These are phyloP conservation scores for Orientallactaga bullata DNA, from an alignment of 2,113 vertebrate species.

Conservation along the genomic window DNA sequence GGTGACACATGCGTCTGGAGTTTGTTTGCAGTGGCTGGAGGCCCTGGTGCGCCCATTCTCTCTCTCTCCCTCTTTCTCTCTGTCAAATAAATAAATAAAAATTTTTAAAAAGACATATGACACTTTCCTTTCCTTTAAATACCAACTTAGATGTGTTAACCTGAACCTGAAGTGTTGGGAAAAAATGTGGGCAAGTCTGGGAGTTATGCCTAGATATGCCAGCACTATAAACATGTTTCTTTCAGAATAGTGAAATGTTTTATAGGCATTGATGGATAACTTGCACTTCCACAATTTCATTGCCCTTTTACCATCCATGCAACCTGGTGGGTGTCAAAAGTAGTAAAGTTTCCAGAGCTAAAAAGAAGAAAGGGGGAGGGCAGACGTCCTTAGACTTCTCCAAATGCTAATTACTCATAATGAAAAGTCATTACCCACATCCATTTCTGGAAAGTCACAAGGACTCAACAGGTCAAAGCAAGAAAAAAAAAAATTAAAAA, in stretches of 20 bases:
- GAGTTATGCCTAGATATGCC: background rate
- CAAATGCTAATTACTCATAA: constrained; percentile 70
- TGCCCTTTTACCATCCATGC: background rate
- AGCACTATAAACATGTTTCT: constrained; percentile 13
- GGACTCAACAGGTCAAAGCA: constrained; percentile 19
- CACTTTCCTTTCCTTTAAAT: background rate
- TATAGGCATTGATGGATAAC: background rate
- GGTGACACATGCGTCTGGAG: no score
- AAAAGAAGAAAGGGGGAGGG: background rate
- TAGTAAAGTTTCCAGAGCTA: constrained; percentile 29
- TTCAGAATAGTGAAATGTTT: constrained; percentile 4
- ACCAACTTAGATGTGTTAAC: background rate
- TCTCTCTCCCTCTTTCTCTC: no score
- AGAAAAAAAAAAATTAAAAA: background rate
- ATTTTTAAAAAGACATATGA: no score
- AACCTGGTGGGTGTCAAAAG: constrained; percentile 29
- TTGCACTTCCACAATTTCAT: constrained; percentile 29
- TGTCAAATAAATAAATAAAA: no score
- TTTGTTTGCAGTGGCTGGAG: no score
- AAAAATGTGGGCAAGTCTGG: background rate
- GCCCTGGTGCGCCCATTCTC: no score
- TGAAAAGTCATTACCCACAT: constrained; percentile 67
- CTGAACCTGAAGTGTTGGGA: background rate
- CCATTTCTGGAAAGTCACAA: constrained; percentile 74
- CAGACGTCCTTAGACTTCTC: constrained; percentile 62